Base-by-base conservation (phyloP, 2,888 invertebrate genomes). In the Linnaemya tessellans region DNA sequence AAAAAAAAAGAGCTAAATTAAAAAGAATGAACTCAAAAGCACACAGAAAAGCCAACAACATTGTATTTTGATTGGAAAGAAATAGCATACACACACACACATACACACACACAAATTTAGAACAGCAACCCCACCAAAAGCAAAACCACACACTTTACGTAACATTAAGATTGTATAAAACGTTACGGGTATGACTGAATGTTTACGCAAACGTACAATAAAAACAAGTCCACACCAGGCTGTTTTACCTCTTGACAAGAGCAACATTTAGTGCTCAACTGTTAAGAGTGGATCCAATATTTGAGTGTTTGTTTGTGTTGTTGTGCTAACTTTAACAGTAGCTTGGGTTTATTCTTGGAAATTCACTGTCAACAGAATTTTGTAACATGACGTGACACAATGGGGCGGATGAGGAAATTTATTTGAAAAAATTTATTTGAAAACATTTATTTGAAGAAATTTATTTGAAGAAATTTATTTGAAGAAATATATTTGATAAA, bases 51-150 rank as follows among this genome's bases (percentile, higher is more conserved):
- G 22, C 22, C 11, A 11, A 46, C 35, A 68, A 35, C 15, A 58
- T 64, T 51, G 22, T 67, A 67, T 64, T 62, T 80, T 62, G 62
- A 78, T 83, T 78, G 82, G 77, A 84, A 74, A 89, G 87, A 87
- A 86, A 84, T 82, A n/a, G n/a, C n/a, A 30, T 30, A 30, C 2
- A n/a, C n/a, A n/a, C n/a, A n/a, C n/a, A n/a, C 2, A 30, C 71
- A 84, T 38, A 65, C 10, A 70, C 56, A 41, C 79, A 49, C 83
- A 86, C 11, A 62, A 68, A 71, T 3, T 51, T 56, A 58, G 65
- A 71, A 81, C 80, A 22, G 22, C 51, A 18, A 68, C 41, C 43
- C 84, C 65, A 25, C 51, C 41, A 41, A 84, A 43, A 22, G 54
- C 64, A 22, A 77, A 15, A 64, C 64, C 11, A 62, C 79, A 79